These are phyloP conservation scores for Halichoerus grypus DNA, from an alignment of 2,113 vertebrate genomes.

Conservation along the genomic window DNA sequence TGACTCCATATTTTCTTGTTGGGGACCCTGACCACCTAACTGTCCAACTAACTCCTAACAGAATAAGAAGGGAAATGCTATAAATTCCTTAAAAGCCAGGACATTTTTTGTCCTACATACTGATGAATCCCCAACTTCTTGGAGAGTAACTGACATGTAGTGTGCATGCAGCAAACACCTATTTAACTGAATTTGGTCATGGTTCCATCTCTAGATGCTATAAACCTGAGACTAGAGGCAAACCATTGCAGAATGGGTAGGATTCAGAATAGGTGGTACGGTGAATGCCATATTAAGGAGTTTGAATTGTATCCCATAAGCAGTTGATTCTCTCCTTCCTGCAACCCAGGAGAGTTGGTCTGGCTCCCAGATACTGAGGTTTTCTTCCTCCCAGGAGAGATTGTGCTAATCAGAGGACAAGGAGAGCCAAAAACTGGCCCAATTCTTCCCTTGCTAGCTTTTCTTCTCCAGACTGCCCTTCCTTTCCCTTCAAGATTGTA, in stretches of 20 bases:
- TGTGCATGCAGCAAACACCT: neutral
- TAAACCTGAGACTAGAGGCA: neutral
- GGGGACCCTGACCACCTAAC: neutral
- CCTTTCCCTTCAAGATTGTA: neutral
- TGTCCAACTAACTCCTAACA: neutral
- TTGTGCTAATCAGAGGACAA: neutral
- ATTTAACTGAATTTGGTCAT: neutral
- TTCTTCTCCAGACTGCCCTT: neutral
- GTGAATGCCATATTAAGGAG: neutral
- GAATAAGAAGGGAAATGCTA: neutral
- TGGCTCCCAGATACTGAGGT: neutral
- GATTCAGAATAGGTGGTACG: neutral
- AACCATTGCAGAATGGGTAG: neutral
- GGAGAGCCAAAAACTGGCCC: neutral
- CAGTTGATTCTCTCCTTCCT: neutral
- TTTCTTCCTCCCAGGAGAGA: neutral
- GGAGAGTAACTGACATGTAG: neutral
- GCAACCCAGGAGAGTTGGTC: neutral
- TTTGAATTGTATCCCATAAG: neutral
- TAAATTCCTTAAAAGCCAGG: neutral
- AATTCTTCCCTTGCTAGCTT: neutral
- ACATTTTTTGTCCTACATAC: neutral
- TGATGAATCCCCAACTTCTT: neutral
- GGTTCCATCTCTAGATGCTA: neutral
- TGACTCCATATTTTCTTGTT: neutral